phyloP scores from a whole-genome alignment of 2,888 invertebrate genomes.

The Deilephila porcellus region DNA sequence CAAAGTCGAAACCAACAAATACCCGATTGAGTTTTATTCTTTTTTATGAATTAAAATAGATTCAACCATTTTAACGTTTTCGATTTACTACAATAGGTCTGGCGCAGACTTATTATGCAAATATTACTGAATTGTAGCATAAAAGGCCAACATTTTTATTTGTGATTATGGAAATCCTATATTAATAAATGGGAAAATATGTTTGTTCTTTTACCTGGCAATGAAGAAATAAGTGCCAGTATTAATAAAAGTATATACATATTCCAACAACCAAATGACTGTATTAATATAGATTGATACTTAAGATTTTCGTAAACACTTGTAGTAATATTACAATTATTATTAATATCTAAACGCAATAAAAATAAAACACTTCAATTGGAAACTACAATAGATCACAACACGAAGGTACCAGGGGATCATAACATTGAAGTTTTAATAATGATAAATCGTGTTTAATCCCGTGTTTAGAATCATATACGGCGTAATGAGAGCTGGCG shows the following conservation, averaged over 20 bases:
- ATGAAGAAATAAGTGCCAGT: no score
- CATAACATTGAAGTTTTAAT: constrained; percentile 67
- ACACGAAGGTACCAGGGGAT: constrained; percentile 34
- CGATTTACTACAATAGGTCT: neutral
- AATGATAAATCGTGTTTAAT: constrained; percentile 69
- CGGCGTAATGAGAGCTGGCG: constrained; percentile 60
- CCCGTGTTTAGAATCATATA: constrained; percentile 63
- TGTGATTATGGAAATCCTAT: no score
- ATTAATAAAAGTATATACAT: no score
- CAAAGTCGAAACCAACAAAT: constrained; percentile 25
- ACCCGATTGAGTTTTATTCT: neutral
- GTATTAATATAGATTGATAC: no score
- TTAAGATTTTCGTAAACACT: no score
- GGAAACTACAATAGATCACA: neutral
- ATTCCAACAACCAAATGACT: no score
- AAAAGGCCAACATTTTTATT: neutral
- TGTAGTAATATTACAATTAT: no score
- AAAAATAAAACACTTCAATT: neutral
- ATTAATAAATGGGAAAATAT: no score
- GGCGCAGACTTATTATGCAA: neutral
- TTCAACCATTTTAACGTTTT: constrained; percentile 1
- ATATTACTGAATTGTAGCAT: neutral
- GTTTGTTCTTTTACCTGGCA: no score
- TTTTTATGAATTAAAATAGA: constrained; percentile 3
- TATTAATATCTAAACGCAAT: neutral